A percentile compares a stretch with the other conserved stretches of the same genome.
Conservation (phyloP, 2,113 vertebrate genomes). For the Odocoileus hemionus region DNA sequence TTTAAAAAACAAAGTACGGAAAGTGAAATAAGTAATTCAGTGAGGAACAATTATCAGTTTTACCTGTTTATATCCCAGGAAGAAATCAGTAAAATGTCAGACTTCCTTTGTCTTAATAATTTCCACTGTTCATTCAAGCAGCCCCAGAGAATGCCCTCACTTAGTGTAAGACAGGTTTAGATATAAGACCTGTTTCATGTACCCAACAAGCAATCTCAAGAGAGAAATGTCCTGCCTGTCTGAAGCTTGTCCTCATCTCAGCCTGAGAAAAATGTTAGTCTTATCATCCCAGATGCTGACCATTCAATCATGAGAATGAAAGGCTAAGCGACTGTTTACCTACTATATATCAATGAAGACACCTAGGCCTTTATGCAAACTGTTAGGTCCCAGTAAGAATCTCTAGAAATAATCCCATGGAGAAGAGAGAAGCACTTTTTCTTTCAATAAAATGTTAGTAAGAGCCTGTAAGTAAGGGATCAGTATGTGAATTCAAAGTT, state of each 20-base stretch:
- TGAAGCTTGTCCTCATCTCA: background rate
- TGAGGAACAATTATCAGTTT: background rate
- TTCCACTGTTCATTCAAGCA: background rate
- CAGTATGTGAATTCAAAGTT: conserved; percentile 8
- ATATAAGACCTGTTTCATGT: background rate
- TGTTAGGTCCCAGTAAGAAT: conserved; percentile 17
- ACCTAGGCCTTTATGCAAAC: background rate
- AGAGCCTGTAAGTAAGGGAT: background rate
- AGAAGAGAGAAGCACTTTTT: background rate
- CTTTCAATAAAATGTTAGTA: background rate
- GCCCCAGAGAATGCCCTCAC: background rate
- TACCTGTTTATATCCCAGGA: background rate
- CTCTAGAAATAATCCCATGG: background rate
- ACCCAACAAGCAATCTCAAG: background rate
- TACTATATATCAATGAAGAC: background rate
- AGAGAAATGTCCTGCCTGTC: background rate
- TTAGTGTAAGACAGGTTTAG: background rate
- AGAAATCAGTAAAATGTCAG: conserved; percentile 4
- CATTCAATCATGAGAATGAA: background rate
- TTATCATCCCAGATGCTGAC: background rate
- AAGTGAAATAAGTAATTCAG: background rate
- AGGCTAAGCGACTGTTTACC: background rate
- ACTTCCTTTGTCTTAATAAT: conserved; percentile 1
- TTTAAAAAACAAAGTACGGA: conserved; percentile 24
- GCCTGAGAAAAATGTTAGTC: background rate